Evolutionary conservation across 1,140 invertebrate genomes (phyloP).

Genomic region (Drosophila sp.): DNA sequence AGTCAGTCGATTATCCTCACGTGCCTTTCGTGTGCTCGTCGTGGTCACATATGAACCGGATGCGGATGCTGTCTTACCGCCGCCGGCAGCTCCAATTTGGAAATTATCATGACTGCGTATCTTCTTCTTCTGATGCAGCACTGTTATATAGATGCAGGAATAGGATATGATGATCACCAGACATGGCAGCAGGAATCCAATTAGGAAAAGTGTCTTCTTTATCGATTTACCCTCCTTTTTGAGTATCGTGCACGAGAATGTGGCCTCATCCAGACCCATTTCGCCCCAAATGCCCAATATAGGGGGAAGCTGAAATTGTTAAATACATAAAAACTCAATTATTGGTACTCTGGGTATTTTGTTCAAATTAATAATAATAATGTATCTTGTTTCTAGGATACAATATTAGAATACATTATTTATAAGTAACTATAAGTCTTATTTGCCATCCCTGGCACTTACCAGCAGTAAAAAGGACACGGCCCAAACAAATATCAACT

Average conservation of each 20-base stretch:
- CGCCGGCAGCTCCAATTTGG: constrained; percentile 51
- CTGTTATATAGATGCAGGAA: constrained; percentile 93
- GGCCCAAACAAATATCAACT: constrained; percentile 91
- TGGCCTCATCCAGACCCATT: constrained; percentile 90
- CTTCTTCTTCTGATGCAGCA: constrained; percentile 89
- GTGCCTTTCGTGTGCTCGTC: constrained; percentile 68
- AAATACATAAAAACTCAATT: constrained; percentile 28
- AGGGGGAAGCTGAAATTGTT: constrained; percentile 89
- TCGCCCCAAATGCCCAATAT: constrained; percentile 92
- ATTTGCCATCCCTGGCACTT: constrained; percentile 50
- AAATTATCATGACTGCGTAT: constrained; percentile 84
- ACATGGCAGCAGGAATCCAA: constrained; percentile 93
- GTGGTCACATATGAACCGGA: constrained; percentile 65
- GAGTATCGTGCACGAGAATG: constrained; percentile 94
- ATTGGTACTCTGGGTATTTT: neutral
- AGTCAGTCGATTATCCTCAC: constrained; percentile 92
- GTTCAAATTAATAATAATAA: too few species aligned
- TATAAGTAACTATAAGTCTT: too few species aligned
- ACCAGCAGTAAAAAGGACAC: constrained; percentile 89
- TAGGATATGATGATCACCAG: constrained; percentile 93
- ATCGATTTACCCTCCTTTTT: constrained; percentile 91
- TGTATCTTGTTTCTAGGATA: too few species aligned
- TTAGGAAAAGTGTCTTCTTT: constrained; percentile 93
- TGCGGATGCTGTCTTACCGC: constrained; percentile 53
- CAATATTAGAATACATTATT: too few species aligned